phyloP scores from a whole-genome alignment of 2,888 invertebrate species.

The Drosophila austrosaltans region DNA sequence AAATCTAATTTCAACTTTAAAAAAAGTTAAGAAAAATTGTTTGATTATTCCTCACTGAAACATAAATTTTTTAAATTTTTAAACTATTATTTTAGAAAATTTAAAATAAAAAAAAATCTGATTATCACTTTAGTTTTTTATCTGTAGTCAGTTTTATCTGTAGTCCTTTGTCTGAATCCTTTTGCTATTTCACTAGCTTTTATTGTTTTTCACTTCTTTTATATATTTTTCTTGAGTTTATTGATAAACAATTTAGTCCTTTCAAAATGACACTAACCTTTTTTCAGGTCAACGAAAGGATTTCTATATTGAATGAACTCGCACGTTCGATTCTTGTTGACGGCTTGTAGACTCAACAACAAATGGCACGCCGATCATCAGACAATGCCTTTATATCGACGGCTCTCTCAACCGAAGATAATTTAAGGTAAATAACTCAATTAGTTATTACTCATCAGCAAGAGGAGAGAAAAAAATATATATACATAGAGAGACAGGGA shows the following conservation, averaged over 20 bases:
- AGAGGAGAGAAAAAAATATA: constrained; percentile 39
- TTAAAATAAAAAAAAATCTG: too few species aligned
- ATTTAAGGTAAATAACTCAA: constrained; percentile 56
- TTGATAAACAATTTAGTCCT: neutral
- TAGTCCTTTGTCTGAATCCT: neutral
- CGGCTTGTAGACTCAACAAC: constrained; percentile 81
- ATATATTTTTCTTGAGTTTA: neutral
- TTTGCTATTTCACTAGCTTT: neutral
- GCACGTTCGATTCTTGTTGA: constrained; percentile 80
- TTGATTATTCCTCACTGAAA: too few species aligned
- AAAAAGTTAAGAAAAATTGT: too few species aligned
- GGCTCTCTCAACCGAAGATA: constrained; percentile 52
- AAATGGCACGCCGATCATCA: constrained; percentile 78
- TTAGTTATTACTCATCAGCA: constrained; percentile 51
- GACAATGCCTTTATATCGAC: constrained; percentile 79
- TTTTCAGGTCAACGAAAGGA: constrained; percentile 68
- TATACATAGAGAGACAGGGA: constrained; percentile 29
- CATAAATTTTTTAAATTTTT: too few species aligned
- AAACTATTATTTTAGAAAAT: too few species aligned
- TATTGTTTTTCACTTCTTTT: neutral
- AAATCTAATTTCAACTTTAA: too few species aligned
- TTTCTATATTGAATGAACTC: constrained; percentile 57
- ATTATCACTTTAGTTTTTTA: too few species aligned
- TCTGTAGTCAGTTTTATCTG: too few species aligned
- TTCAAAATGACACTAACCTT: constrained; percentile 63